These are phyloP conservation scores for Zaprionus ornatus DNA, from an alignment of 1,140 invertebrate genomes.

Conservation along the genomic window DNA sequence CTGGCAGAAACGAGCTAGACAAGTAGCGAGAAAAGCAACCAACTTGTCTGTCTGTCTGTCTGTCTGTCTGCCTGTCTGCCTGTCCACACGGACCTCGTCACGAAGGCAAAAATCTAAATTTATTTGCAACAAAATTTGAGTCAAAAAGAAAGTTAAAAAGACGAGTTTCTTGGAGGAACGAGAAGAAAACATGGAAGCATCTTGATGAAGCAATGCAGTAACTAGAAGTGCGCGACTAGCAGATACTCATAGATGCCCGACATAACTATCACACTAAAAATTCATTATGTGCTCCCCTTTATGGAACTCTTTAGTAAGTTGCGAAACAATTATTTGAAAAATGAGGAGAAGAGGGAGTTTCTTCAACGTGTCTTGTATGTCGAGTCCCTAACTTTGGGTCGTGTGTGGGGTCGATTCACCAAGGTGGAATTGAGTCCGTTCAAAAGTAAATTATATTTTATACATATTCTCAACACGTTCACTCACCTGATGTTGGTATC, in stretches of 20 bases:
- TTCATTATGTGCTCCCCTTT: too few relatives aligned
- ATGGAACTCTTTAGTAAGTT: too few relatives aligned
- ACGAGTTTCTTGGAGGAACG: neutral
- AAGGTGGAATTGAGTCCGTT: too few relatives aligned
- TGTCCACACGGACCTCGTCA: conserved; percentile 12
- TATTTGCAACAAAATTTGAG: conserved; percentile 65
- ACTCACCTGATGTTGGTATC: conserved; percentile 18
- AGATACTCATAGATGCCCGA: neutral
- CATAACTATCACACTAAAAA: neutral
- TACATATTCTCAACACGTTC: too few relatives aligned
- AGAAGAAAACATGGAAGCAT: conserved; percentile 8
- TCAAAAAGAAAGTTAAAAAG: conserved; percentile 9
- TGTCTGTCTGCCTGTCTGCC: neutral
- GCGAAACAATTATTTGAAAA: too few relatives aligned
- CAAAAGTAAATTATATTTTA: too few relatives aligned
- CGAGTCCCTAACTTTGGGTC: too few relatives aligned
- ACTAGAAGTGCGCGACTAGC: neutral
- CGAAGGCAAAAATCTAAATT: conserved; percentile 62
- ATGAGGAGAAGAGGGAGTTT: too few relatives aligned
- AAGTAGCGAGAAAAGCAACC: conserved; percentile 15
- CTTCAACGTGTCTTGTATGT: too few relatives aligned
- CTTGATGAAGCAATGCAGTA: neutral
- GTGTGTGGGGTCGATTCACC: too few relatives aligned
- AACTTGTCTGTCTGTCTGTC: conserved; percentile 8
- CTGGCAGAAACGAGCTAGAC: neutral